Percentiles rank a stretch among this genome's conserved stretches.
phyloP scores from a whole-genome alignment of 2,888 invertebrate genomes.

The Polyploca ridens region DNA sequence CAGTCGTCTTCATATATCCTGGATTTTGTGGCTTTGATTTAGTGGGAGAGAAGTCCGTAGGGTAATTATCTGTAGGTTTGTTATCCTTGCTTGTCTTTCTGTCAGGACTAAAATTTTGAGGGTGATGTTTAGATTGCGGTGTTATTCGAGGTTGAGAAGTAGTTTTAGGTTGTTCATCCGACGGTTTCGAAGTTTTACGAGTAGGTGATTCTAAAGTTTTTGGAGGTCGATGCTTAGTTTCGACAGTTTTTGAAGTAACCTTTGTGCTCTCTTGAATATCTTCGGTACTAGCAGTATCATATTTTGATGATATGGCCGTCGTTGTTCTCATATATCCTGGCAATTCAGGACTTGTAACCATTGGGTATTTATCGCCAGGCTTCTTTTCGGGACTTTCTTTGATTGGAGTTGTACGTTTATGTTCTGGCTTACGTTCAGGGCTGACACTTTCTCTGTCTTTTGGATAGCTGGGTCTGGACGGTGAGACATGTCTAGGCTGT shows the following conservation, averaged over 20 bases:
- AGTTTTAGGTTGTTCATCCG: neutral
- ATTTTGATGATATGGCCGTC: conserved; percentile 29
- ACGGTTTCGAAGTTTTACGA: conserved; percentile 12
- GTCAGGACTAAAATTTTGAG: neutral
- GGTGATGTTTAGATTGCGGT: conserved; percentile 17
- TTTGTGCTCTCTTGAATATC: conserved; percentile 24
- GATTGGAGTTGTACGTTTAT: conserved; percentile 18
- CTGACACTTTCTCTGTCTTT: conserved; percentile 10
- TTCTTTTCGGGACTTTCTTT: conserved; percentile 30
- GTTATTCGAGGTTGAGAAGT: conserved; percentile 7
- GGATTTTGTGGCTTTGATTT: conserved; percentile 23
- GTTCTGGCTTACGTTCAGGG: conserved; percentile 25
- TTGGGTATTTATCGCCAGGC: conserved; percentile 11
- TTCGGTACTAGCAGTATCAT: conserved; percentile 28
- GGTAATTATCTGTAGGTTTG: conserved; percentile 17
- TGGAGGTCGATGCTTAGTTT: conserved; percentile 24
- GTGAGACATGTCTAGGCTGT: conserved; percentile 7
- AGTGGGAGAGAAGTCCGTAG: conserved; percentile 29
- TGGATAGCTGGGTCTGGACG: neutral
- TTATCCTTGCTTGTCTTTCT: conserved; percentile 13
- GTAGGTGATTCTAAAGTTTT: conserved; percentile 20
- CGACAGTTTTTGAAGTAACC: conserved; percentile 23
- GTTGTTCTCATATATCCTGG: conserved; percentile 31
- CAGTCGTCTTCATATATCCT: conserved; percentile 31
- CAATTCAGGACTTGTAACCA: conserved; percentile 13